phyloP scores from a whole-genome alignment of 2,888 invertebrate species.

The Ophraella communa region DNA sequence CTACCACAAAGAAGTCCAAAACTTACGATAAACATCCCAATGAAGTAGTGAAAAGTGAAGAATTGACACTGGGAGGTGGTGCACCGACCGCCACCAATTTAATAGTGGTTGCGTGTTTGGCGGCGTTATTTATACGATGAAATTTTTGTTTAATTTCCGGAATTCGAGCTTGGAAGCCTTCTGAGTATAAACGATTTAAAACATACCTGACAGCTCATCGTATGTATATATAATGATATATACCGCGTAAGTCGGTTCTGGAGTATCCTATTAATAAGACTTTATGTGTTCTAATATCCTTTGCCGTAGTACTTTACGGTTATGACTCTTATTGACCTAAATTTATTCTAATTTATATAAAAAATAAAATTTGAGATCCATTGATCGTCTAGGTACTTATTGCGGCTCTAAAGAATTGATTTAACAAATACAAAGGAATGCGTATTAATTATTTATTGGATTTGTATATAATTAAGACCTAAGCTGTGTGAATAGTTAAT shows the following conservation, averaged over 20 bases:
- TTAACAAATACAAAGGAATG: conserved; percentile 4
- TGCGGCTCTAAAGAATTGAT: conserved; percentile 12
- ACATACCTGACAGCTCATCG: neutral
- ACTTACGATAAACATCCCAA: conserved; percentile 83
- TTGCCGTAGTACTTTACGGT: conserved; percentile 38
- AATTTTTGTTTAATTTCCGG: conserved; percentile 13
- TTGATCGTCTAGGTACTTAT: conserved; percentile 12
- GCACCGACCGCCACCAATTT: conserved; percentile 36
- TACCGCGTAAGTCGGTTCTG: neutral
- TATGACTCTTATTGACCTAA: conserved; percentile 43
- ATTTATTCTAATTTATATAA: conserved; percentile 50
- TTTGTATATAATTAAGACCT: neutral
- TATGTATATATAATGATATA: conserved; percentile 5
- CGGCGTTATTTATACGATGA: conserved; percentile 54
- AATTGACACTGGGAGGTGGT: conserved; percentile 76
- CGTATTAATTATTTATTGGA: neutral
- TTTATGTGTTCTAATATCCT: conserved; percentile 37
- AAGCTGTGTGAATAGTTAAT: neutral
- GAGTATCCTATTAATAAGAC: conserved; percentile 21
- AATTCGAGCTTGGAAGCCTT: conserved; percentile 4
- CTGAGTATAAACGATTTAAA: conserved; percentile 1
- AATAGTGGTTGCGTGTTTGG: conserved; percentile 46
- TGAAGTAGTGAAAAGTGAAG: conserved; percentile 92
- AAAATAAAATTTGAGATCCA: conserved; percentile 16
- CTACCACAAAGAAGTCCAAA: conserved; percentile 73